Base-by-base conservation (phyloP, 2,797 vertebrate genomes). In the Fundulus diaphanus region DNA sequence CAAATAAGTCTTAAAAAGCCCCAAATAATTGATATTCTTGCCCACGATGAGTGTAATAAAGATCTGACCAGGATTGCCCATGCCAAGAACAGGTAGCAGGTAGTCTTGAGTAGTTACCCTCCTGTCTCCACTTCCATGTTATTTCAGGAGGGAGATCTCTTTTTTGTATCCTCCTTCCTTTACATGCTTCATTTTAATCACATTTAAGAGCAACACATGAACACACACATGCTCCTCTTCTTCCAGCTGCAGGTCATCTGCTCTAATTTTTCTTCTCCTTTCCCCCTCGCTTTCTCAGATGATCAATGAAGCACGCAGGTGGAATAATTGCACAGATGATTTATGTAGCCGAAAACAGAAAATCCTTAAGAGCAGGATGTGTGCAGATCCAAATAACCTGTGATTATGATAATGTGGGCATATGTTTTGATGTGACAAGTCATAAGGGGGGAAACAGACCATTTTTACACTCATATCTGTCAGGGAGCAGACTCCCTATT, bases 271-370 rank as follows among this genome's bases (percentile, higher is more conserved):
- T 54, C 76, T 63, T 8, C 46, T 35, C 54, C 15, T 15, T 3
- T 1, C 18, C 3, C 31, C 33, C 3, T 67, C 54, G 15, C 37
- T 81, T 67, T 22, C 71, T 52, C 61, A 52, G 46, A 85, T 67
- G 56, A 87, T 87, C 70, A 73, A 74, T 71, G 85, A 48, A 75
- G 76, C 29, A 20, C 40, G 77, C 40, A 42, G 78, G 68, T 80
- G 77, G 87, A 84, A 86, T 90, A 89, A 93, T 92, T 88, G 86
- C 68, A 65, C 35, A 20, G 67, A 81, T 79, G 77, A 84, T 16
- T 75, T 65, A 78, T 16, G 70, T 65, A 77, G 68, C 63, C 20
- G 2, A 70, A 52, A 77, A 84, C 78, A 85, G 37, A 56, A 48
- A 65, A 66, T 80, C n/a, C 8, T 52, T 29, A 72, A 83, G 82